Base-by-base conservation (phyloP, 2,113 vertebrate genomes). In the Calyptommatus sinebrachiatus region DNA sequence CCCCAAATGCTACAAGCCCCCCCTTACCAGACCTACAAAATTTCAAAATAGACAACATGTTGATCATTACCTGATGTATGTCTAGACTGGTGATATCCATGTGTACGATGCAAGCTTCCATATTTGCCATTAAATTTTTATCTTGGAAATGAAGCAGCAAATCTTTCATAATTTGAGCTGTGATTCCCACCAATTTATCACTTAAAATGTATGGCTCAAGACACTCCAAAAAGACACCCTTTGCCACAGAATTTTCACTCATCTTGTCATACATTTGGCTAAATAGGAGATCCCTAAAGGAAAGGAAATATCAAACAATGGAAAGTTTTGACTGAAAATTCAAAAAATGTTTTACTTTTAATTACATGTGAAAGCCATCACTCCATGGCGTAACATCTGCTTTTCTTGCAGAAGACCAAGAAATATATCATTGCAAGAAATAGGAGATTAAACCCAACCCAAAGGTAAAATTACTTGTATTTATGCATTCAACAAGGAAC, bases 51-150 rank as follows among this genome's bases (percentile, higher is more conserved):
- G n/a, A 16, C 21, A 76, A 41, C 14, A n/a, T 46, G 63, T 31
- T 26, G 22, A 68, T 76, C 9, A 45, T 81, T 45, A 99, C 98
- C 97, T 99, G 97, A 69, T 99, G 97, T 76, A 99, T 98, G 85
- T 99, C 98, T 76, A 99, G 94, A 84, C 97, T 99, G 82, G 98
- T 99, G 86, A 99, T 95, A 86, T 99, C 98, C 95, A 99, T 97
- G 81, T 99, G 98, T 22, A 99, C 97, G 77, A 99, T 97, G 79
- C 98, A 99, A 84, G 97, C 95, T 92, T 99, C 98, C 88, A 99
- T 93, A 24, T 96, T 98, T 83, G 97, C 97, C 97, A 99, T 95
- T 92, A 97, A 94, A 57, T 96, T 96, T 18, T 95, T 97, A 86
- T 97, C 95, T 91, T 99, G 98, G 91, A 98, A 99, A 92, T 99